Percentiles rank a stretch among this genome's conserved stretches.
These are phyloP conservation scores for Misgurnus anguillicaudatus DNA, from an alignment of 2,113 vertebrate genomes.

Conservation along the genomic window DNA sequence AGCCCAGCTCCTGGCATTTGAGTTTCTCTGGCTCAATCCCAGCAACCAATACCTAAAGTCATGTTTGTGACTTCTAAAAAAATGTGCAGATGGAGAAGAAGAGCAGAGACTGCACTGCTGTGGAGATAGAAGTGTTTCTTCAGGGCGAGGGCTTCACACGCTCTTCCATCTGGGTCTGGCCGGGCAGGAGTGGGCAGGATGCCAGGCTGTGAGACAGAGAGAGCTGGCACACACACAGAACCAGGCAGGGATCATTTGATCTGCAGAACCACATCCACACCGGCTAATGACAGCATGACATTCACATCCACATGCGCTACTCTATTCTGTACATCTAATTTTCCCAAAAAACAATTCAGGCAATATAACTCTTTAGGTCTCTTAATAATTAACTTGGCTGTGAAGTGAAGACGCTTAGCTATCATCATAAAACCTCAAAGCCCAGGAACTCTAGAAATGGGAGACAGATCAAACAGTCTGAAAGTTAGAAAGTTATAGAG, in stretches of 20 bases:
- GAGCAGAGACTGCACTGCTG: constrained; percentile 48
- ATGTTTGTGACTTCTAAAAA: constrained; percentile 45
- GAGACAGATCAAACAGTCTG: constrained; percentile 29
- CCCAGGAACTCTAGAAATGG: background rate
- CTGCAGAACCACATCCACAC: constrained; percentile 72
- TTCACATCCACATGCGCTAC: constrained; percentile 48
- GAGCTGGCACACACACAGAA: constrained; percentile 65
- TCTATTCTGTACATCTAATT: constrained; percentile 34
- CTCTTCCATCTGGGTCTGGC: constrained; percentile 68
- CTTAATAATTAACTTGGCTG: constrained; percentile 3
- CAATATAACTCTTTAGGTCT: constrained; percentile 18
- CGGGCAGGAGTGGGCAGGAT: constrained; percentile 60
- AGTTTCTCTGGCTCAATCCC: constrained; percentile 19
- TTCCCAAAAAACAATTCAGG: constrained; percentile 14
- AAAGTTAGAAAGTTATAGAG: constrained; percentile 16
- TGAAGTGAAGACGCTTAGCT: background rate
- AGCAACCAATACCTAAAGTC: constrained; percentile 38
- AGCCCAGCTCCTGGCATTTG: constrained; percentile 7
- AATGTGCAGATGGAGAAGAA: constrained; percentile 39
- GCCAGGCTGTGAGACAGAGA: constrained; percentile 70
- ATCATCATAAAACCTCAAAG: constrained; percentile 32
- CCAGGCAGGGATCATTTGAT: constrained; percentile 66
- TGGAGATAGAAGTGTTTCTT: constrained; percentile 68
- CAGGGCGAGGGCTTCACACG: constrained; percentile 63
- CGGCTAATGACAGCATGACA: constrained; percentile 72